phyloP scores from a whole-genome alignment of 2,888 invertebrate genomes.

The Ditylenchus weischeri region DNA sequence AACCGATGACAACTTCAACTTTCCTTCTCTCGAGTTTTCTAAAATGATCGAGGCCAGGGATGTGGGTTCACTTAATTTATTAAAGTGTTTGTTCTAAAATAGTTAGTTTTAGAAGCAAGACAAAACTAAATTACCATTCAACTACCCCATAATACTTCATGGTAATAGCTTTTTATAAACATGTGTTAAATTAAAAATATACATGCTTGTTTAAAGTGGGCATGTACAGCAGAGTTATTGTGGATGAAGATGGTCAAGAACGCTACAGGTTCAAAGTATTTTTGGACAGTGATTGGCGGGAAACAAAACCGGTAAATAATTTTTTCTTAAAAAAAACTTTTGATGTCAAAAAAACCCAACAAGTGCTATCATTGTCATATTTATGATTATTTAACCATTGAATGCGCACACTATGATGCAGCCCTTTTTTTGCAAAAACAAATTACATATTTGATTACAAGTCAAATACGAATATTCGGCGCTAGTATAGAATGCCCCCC shows the following conservation, averaged over 20 bases:
- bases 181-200: too few relatives aligned
- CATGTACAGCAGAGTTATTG: slow-evolving; percentile 30
- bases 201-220: slow-evolving; percentile 17
- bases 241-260: slow-evolving; percentile 4
- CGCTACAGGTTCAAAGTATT: slow-evolving; percentile 36
- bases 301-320: neutral
- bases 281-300: slow-evolving; percentile 38
- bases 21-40: slow-evolving; percentile 25
- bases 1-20: slow-evolving; percentile 15
- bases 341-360: neutral
- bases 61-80: slow-evolving; percentile 16
- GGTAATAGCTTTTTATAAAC: too few relatives aligned
- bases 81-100: neutral
- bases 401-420: too few relatives aligned
- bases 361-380: too few relatives aligned
- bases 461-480: too few relatives aligned
- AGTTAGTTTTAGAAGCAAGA: slow-evolving; percentile 30
- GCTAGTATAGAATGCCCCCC: too few relatives aligned
- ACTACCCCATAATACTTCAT: slow-evolving; percentile 27
- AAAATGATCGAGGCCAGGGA: slow-evolving; percentile 22
- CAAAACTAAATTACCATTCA: slow-evolving; percentile 22
- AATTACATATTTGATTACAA: too few relatives aligned
- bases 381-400: too few relatives aligned
- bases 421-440: too few relatives aligned
- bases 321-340: slow-evolving; percentile 6